phyloP scores from a whole-genome alignment of 37 sponge, comb jelly and placozoan species.

The Ephydatia muelleri region DNA sequence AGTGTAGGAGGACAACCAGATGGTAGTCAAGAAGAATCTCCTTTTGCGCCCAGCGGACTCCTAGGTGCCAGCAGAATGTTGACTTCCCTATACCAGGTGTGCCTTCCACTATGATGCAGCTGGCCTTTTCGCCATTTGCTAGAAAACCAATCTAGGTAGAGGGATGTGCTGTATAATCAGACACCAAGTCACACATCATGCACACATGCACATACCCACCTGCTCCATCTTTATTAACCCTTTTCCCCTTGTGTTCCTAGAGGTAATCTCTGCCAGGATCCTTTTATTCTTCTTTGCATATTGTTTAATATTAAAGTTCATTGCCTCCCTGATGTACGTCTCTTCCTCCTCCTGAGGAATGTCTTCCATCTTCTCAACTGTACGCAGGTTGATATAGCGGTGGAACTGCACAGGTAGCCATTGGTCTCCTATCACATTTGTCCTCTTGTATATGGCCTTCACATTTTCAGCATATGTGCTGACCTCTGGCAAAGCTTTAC shows the following conservation, averaged over 20 bases:
- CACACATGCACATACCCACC: background rate
- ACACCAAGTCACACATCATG: background rate
- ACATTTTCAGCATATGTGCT: background rate
- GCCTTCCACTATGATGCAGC: slow-evolving; percentile 24
- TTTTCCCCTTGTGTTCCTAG: slow-evolving; percentile 1
- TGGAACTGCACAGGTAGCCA: slow-evolving; percentile 1
- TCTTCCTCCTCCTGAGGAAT: slow-evolving; percentile 1
- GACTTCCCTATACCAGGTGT: slow-evolving; percentile 34
- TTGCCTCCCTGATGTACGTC: background rate
- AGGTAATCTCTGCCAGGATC: background rate
- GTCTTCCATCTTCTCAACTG: slow-evolving; percentile 1
- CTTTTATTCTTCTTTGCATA: slow-evolving; percentile 1
- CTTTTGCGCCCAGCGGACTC: slow-evolving; percentile 17
- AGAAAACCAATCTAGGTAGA: slow-evolving; percentile 1
- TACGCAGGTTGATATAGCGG: background rate
- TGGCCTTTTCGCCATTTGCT: slow-evolving; percentile 1
- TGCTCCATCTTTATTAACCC: slow-evolving; percentile 1
- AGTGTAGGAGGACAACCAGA: slow-evolving; percentile 21
- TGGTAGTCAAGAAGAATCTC: slow-evolving; percentile 26
- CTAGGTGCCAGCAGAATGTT: slow-evolving; percentile 22
- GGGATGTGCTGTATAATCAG: slow-evolving; percentile 1
- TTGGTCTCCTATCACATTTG: slow-evolving; percentile 1
- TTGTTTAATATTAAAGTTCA: slow-evolving; percentile 1
- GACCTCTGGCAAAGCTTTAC: slow-evolving; percentile 1
- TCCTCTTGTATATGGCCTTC: slow-evolving; percentile 1